Conservation (phyloP, 2,113 vertebrate genomes). For the Burhinus oedicnemus region DNA sequence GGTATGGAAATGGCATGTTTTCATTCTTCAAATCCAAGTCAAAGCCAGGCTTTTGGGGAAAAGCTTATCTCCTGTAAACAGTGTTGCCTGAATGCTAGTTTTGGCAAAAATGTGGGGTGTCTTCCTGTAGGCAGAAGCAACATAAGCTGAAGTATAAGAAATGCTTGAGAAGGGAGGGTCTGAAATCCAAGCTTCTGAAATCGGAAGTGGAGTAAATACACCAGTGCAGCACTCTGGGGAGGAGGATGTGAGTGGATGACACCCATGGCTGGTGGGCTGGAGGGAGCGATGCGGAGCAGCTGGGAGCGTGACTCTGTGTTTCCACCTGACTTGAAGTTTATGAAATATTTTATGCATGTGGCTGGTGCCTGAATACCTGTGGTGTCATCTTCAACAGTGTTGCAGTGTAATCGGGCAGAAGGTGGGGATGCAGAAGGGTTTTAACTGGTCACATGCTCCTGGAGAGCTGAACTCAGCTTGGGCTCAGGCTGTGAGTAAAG, state of each 20-base stretch:
- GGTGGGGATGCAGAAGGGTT: background rate
- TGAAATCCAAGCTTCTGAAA: background rate
- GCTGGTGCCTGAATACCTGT: background rate
- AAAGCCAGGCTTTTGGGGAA: background rate
- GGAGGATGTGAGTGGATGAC: rapidly evolving
- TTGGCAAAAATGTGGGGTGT: background rate
- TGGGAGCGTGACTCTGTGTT: background rate
- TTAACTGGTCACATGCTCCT: background rate
- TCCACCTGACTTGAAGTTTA: too few relatives aligned
- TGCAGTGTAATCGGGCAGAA: rapidly evolving
- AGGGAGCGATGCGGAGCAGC: rapidly evolving
- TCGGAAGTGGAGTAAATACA: background rate
- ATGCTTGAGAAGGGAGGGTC: background rate
- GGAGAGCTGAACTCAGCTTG: background rate
- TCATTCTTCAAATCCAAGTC: background rate
- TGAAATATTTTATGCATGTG: rapidly evolving
- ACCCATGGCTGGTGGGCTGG: background rate
- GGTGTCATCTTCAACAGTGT: background rate
- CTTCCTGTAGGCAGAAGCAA: background rate
- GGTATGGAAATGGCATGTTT: background rate
- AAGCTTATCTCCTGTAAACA: background rate
- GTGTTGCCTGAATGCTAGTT: background rate
- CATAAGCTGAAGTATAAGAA: background rate
- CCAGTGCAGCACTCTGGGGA: background rate
- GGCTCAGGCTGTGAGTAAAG: background rate